Percentiles rank a stretch among this genome's conserved stretches.
Evolutionary conservation across 2,888 invertebrate genomes (phyloP).

Genomic region (Drosophila maculinotata): DNA sequence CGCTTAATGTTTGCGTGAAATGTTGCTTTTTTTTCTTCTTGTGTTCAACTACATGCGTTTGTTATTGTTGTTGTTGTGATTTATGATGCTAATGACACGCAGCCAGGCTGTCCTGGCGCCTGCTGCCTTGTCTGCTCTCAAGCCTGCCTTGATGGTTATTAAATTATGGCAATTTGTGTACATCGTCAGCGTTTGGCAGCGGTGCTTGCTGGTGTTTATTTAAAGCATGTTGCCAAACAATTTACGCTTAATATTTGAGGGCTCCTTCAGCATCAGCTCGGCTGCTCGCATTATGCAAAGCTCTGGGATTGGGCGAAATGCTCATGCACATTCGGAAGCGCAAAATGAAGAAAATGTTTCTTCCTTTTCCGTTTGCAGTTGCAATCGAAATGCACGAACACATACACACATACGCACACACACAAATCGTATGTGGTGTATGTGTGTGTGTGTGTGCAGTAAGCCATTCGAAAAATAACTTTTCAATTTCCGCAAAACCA

Average conservation of each 20-base stretch:
- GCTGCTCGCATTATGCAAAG: slow-evolving; percentile 52
- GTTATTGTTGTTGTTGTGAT: slow-evolving; percentile 71
- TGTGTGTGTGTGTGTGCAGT: slow-evolving; percentile 50
- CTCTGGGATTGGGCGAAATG: slow-evolving; percentile 65
- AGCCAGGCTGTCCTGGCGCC: slow-evolving; percentile 52
- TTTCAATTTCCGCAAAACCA: slow-evolving; percentile 83
- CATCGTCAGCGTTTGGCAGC: slow-evolving; percentile 46
- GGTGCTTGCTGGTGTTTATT: slow-evolving; percentile 66
- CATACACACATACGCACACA: slow-evolving; percentile 11
- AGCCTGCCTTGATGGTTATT: slow-evolving; percentile 74
- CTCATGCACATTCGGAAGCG: slow-evolving; percentile 63
- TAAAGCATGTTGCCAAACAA: slow-evolving; percentile 77
- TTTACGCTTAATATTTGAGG: slow-evolving; percentile 69
- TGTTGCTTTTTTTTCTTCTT: slow-evolving; percentile 25
- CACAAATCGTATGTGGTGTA: slow-evolving; percentile 17
- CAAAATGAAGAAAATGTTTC: slow-evolving; percentile 75
- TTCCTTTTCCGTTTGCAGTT: slow-evolving; percentile 74
- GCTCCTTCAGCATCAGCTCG: slow-evolving; percentile 27
- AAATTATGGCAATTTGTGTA: slow-evolving; percentile 81
- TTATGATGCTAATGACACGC: slow-evolving; percentile 83
- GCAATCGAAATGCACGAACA: slow-evolving; percentile 57
- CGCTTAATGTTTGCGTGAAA: slow-evolving; percentile 77
- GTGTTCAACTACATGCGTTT: slow-evolving; percentile 29
- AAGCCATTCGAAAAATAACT: slow-evolving; percentile 81
- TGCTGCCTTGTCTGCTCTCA: slow-evolving; percentile 32